Base-by-base conservation (phyloP, 2,113 vertebrate species). In the Erythrolamprus reginae region DNA sequence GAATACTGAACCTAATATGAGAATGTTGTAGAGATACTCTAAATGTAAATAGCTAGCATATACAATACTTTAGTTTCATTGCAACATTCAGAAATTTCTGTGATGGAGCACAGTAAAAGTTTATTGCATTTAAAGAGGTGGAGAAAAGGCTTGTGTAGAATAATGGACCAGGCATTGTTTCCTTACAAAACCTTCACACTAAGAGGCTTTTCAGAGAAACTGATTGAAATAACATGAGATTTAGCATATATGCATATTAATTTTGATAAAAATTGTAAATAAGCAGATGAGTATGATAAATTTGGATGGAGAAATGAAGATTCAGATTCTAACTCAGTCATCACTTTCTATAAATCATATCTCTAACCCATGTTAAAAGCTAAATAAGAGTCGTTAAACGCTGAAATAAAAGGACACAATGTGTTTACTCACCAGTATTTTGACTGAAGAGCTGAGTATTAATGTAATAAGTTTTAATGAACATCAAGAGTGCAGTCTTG, bases 11-110 rank as follows among this genome's bases (percentile, higher is more conserved):
- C 85, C 85, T 2, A 86, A 7, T 90, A 1, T 52, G 84, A 77
- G 19, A 93, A 89, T 77, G 28, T 85, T 6, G 1, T 47, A 26
- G 53, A 94, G 89, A 52, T 55, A 92, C 90, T 92, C 53, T 48
- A 10, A 84, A 0, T 19, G 10, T 45, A 92, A 89, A 89, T 50
- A 89, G 15, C 42, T 28, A 89, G 83, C 6, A 1, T 0, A 0
- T 0, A n/a, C n/a, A n/a, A n/a, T n/a, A 0, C 53, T 91, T n/a
- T 61, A 1, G n/a, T 5, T 82, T 19, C 55, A 45, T 47, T 4
- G 77, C 86, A 47, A 42, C 0, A 0, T 0, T 83, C 47, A 1
- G 1, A 8, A 70, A 10, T 89, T 90, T 88, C 38, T 5, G 0
- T 8, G 45, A 61, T 89, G 89, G 38, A 77, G 13, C 6, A 47